phyloP scores from a whole-genome alignment of 2,888 invertebrate species.

The Mycalesis mineus region DNA sequence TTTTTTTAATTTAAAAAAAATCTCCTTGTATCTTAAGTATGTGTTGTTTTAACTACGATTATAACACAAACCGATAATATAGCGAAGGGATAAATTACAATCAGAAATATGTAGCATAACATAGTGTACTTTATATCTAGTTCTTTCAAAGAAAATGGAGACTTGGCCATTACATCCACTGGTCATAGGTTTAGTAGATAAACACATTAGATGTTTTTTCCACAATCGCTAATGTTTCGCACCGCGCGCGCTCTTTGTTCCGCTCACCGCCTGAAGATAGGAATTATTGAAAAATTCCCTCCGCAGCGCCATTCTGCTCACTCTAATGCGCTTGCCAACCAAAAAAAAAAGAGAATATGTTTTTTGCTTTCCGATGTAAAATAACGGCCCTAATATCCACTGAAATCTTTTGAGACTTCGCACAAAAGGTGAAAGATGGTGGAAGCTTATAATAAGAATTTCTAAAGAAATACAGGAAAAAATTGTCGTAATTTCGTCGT shows the following conservation, averaged over 20 bases:
- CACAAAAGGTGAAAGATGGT: conserved; percentile 5
- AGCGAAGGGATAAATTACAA: too few relatives aligned
- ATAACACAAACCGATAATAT: too few relatives aligned
- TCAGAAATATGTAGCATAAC: too few relatives aligned
- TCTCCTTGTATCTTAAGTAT: too few relatives aligned
- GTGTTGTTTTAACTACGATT: too few relatives aligned
- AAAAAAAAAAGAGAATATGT: conserved; percentile 11
- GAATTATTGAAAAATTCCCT: conserved; percentile 16
- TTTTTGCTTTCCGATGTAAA: conserved; percentile 7
- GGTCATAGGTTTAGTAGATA: too few relatives aligned
- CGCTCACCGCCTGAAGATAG: conserved; percentile 4
- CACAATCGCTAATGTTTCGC: background rate
- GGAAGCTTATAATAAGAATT: background rate
- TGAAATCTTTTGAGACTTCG: conserved; percentile 2
- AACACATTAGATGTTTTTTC: too few relatives aligned
- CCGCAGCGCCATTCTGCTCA: conserved; percentile 1
- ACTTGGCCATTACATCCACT: too few relatives aligned
- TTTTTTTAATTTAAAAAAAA: too few relatives aligned
- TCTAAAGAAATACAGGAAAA: background rate
- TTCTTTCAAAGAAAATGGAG: too few relatives aligned
- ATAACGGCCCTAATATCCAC: background rate
- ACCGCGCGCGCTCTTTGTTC: background rate
- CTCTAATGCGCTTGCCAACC: conserved; percentile 10
- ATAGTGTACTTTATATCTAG: too few relatives aligned
- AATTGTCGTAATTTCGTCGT: background rate